These are phyloP conservation scores for Bagarius yarrelli DNA, from an alignment of 2,113 vertebrate genomes.

Conservation along the genomic window DNA sequence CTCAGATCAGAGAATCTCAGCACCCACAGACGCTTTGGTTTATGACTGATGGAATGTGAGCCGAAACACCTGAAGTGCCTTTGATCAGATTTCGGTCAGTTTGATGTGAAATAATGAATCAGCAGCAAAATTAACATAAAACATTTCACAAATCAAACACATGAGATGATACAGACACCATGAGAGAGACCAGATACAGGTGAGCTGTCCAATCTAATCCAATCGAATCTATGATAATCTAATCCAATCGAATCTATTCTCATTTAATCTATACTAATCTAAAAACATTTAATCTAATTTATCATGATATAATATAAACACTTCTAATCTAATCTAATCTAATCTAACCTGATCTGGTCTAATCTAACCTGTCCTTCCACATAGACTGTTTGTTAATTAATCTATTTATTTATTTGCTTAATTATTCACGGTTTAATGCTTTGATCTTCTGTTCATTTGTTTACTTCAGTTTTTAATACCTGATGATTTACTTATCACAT, in stretches of 20 bases:
- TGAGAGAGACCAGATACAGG: background rate
- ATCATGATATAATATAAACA: no score
- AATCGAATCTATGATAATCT: background rate
- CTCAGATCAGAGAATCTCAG: constrained; percentile 57
- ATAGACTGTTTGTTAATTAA: no score
- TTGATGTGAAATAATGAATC: constrained; percentile 55
- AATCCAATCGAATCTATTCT: no score
- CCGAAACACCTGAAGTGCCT: constrained; percentile 32
- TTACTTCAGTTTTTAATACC: no score
- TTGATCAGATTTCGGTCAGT: constrained; percentile 57
- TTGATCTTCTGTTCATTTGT: no score
- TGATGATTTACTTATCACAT: no score
- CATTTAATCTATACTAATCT: no score
- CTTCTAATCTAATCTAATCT: no score
- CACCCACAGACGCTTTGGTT: constrained; percentile 32
- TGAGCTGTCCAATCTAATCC: background rate
- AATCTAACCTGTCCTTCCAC: background rate
- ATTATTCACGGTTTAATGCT: no score
- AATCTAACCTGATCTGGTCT: no score
- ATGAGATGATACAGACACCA: constrained; percentile 17
- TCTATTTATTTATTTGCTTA: background rate
- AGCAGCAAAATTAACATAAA: constrained; percentile 26
- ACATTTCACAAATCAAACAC: constrained; percentile 18
- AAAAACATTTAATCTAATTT: no score
- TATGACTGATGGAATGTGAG: background rate